These are phyloP conservation scores for Kryptolebias marmoratus DNA, from an alignment of 2,113 vertebrate species.

Conservation along the genomic window DNA sequence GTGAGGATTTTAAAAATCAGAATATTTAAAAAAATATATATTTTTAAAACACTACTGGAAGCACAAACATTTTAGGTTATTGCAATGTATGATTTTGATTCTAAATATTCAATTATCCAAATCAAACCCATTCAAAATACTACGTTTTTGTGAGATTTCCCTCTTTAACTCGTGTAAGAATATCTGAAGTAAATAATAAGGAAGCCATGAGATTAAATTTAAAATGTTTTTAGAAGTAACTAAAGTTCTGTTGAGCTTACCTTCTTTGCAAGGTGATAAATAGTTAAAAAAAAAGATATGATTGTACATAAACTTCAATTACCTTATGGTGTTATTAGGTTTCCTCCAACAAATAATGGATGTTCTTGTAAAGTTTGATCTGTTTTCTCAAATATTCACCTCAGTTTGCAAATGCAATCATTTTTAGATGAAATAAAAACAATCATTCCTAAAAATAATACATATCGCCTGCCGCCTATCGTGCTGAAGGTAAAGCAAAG, in stretches of 20 bases:
- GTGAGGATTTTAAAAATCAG: conserved; percentile 28
- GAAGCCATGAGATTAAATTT: too few relatives aligned
- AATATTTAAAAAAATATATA: neutral
- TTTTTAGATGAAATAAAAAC: too few relatives aligned
- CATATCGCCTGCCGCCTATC: too few relatives aligned
- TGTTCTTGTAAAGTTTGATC: neutral
- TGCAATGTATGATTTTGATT: neutral
- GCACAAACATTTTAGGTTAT: neutral
- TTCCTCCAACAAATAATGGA: neutral
- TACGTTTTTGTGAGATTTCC: neutral
- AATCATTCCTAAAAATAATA: too few relatives aligned
- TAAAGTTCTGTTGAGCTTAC: neutral
- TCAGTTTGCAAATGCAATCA: neutral
- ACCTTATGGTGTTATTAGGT: neutral
- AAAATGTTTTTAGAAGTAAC: too few relatives aligned
- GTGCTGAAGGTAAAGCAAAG: too few relatives aligned
- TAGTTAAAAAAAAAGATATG: too few relatives aligned
- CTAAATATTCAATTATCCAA: neutral
- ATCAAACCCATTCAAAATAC: neutral
- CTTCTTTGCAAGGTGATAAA: neutral
- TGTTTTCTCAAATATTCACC: neutral
- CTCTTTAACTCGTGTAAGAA: too few relatives aligned
- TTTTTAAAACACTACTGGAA: too few relatives aligned
- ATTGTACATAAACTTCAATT: neutral
- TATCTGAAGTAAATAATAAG: too few relatives aligned